phyloP scores from a whole-genome alignment of 2,797 vertebrate species.

The Prionace glauca region DNA sequence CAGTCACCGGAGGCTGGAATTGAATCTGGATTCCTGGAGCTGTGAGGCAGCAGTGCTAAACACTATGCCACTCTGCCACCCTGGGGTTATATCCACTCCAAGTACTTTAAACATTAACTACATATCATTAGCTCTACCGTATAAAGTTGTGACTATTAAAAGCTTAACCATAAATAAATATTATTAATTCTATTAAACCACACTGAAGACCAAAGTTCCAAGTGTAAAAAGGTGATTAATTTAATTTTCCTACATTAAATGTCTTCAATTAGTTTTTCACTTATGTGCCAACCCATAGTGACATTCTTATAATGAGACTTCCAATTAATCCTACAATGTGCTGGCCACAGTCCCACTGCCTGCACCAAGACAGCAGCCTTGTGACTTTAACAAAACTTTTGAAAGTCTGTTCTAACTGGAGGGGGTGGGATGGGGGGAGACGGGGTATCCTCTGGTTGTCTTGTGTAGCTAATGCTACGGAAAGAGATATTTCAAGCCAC shows the following conservation, averaged over 20 bases:
- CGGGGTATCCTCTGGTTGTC: not conserved
- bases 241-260: not conserved
- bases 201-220: not conserved
- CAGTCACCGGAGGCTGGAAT: no score
- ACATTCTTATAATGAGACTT: not conserved
- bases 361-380: not conserved
- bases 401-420: not conserved
- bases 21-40: no score
- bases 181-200: not conserved
- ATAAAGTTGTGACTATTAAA: not conserved
- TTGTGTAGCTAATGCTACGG: not conserved
- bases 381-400: not conserved
- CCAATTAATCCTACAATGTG: not conserved
- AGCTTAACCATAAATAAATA: not conserved
- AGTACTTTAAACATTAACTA: not conserved
- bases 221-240: not conserved
- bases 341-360: not conserved
- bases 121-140: not conserved
- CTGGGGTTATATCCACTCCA: not conserved
- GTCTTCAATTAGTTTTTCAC: not conserved
- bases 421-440: not conserved
- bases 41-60: no score
- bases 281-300: not conserved
- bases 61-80: no score
- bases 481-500: not conserved